phyloP scores from a whole-genome alignment of 1,140 invertebrate species.

The Coenobita brevimanus region DNA sequence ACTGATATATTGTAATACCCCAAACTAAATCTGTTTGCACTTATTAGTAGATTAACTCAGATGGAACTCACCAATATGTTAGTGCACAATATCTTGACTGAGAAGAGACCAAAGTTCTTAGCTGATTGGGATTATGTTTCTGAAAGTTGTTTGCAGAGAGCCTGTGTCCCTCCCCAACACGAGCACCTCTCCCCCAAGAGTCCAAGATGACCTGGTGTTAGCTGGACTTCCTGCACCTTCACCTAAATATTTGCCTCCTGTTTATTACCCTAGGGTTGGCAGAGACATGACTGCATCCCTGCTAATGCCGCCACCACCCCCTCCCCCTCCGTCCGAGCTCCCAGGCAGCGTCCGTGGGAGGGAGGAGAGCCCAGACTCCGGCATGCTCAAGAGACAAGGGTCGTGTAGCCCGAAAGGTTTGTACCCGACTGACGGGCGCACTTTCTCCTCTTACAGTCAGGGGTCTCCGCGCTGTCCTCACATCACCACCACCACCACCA shows the following conservation, averaged over 20 bases:
- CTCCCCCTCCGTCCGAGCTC: conserved; percentile 43
- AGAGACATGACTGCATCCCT: conserved; percentile 63
- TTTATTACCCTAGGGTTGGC: conserved; percentile 64
- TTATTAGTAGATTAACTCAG: too few relatives aligned
- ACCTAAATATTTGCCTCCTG: conserved; percentile 60
- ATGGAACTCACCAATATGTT: too few relatives aligned
- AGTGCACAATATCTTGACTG: too few relatives aligned
- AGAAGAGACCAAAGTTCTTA: too few relatives aligned
- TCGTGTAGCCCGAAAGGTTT: conserved; percentile 64
- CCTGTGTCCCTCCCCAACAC: not conserved
- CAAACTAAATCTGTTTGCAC: too few relatives aligned
- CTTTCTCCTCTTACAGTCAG: conserved; percentile 15
- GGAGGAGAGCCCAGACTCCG: conserved; percentile 47
- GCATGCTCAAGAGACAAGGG: conserved; percentile 59
- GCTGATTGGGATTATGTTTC: not conserved
- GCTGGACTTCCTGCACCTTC: conserved; percentile 4
- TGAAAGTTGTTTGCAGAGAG: conserved; percentile 45
- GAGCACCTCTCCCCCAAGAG: not conserved
- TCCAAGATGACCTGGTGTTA: conserved; percentile 12
- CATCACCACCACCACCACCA: too few relatives aligned
- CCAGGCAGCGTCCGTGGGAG: conserved; percentile 23
- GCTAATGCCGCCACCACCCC: conserved; percentile 60
- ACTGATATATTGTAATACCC: too few relatives aligned
- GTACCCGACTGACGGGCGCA: conserved; percentile 56
- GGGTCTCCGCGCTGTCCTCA: too few relatives aligned